Conservation (phyloP, 2,888 invertebrate species). For the Oscheius sp. region DNA sequence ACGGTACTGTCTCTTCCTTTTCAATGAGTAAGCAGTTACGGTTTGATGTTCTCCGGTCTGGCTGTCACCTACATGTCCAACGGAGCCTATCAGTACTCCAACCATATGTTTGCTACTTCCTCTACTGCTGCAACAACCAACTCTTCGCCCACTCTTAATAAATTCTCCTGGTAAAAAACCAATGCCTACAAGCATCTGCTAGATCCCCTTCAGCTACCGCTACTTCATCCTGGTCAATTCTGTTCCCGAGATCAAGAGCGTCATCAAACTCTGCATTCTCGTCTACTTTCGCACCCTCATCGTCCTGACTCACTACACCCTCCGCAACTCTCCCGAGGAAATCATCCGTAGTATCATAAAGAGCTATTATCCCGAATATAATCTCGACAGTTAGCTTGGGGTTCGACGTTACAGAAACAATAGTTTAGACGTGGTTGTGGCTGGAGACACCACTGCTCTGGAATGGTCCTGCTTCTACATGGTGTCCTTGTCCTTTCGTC, state of each 20-base stretch:
- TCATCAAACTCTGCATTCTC: neutral
- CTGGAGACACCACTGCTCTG: conserved; percentile 9
- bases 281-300: neutral
- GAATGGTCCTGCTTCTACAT: conserved; percentile 41
- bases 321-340: conserved; percentile 38
- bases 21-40: neutral
- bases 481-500: conserved; percentile 47
- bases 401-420: neutral
- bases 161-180: neutral
- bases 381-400: conserved; percentile 36
- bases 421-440: conserved; percentile 11
- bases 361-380: conserved; percentile 43
- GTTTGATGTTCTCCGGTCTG: neutral
- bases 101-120: conserved; percentile 8
- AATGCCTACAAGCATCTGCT: neutral
- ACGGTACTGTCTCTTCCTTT: neutral
- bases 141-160: neutral
- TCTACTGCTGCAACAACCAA: conserved; percentile 5
- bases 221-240: neutral
- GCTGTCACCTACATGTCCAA: neutral
- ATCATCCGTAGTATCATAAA: conserved; percentile 44
- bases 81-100: neutral
- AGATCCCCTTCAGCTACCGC: conserved; percentile 4
- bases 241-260: neutral
- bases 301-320: conserved; percentile 42